These are phyloP conservation scores for Caenorhabditis inopinata DNA, from an alignment of 1,140 invertebrate genomes.

Conservation along the genomic window DNA sequence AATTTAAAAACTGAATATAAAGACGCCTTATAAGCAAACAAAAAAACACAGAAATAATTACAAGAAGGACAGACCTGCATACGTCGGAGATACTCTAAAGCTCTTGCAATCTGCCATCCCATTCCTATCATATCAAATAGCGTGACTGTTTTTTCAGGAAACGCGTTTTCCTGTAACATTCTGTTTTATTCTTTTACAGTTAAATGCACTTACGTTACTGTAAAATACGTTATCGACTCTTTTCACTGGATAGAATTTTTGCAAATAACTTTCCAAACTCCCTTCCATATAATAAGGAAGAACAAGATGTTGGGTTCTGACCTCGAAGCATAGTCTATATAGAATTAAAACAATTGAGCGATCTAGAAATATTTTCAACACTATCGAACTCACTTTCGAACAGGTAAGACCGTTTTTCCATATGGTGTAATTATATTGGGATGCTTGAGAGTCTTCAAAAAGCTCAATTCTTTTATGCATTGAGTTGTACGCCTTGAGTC, in stretches of 20 bases:
- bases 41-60: no score
- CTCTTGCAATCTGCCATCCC: not conserved
- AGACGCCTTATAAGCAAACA: no score
- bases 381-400: not conserved
- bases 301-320: not conserved
- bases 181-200: not conserved
- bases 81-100: not conserved
- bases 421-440: not conserved
- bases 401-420: not conserved
- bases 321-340: not conserved
- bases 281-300: not conserved
- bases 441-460: not conserved
- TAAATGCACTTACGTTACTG: not conserved
- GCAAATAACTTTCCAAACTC: not conserved
- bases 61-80: no score
- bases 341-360: no score
- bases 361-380: no score
- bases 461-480: not conserved
- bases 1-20: no score
- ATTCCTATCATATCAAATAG: not conserved
- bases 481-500: not conserved
- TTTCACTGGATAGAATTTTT: not conserved
- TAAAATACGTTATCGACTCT: not conserved
- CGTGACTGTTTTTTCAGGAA: not conserved
- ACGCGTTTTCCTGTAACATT: not conserved